Percentiles rank a stretch among this genome's conserved stretches.
phyloP scores from a whole-genome alignment of 2,888 invertebrate species.

The Hoplodrina ambigua region DNA sequence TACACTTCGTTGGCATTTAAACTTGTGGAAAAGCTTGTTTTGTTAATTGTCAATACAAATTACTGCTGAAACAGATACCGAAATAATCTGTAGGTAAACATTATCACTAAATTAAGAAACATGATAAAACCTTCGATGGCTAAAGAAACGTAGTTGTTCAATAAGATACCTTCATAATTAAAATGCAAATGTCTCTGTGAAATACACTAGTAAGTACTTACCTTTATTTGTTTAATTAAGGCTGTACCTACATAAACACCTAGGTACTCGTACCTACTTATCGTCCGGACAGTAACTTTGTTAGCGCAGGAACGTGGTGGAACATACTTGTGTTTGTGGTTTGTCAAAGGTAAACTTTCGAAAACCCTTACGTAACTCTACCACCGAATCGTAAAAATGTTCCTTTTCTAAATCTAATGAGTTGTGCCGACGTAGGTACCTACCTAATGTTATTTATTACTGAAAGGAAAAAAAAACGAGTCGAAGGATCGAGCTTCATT shows the following conservation, averaged over 20 bases:
- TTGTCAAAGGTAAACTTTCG: constrained; percentile 74
- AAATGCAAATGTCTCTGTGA: constrained; percentile 44
- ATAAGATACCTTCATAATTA: constrained; percentile 38
- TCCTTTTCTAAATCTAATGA: constrained; percentile 51
- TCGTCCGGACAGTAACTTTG: constrained; percentile 63
- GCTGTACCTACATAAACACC: constrained; percentile 43
- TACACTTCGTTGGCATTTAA: not conserved
- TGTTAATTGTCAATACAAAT: constrained; percentile 13
- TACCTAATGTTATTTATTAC: constrained; percentile 40
- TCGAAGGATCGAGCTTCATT: constrained; percentile 28
- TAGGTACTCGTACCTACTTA: constrained; percentile 48
- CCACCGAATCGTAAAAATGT: constrained; percentile 41
- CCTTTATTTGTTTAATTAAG: constrained; percentile 52
- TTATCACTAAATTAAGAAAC: constrained; percentile 34
- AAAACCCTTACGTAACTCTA: constrained; percentile 63
- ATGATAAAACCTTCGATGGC: constrained; percentile 10
- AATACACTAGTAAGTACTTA: constrained; percentile 17
- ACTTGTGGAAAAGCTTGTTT: not conserved
- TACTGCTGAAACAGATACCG: constrained; percentile 15
- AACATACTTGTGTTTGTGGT: constrained; percentile 71
- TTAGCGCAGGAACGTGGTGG: constrained; percentile 59
- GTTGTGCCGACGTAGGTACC: constrained; percentile 17
- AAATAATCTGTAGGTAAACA: constrained; percentile 5
- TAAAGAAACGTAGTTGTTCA: constrained; percentile 25
- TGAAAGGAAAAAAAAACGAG: constrained; percentile 18